Conservation (phyloP, 2,797 vertebrate genomes). For the Coluber constrictor region DNA sequence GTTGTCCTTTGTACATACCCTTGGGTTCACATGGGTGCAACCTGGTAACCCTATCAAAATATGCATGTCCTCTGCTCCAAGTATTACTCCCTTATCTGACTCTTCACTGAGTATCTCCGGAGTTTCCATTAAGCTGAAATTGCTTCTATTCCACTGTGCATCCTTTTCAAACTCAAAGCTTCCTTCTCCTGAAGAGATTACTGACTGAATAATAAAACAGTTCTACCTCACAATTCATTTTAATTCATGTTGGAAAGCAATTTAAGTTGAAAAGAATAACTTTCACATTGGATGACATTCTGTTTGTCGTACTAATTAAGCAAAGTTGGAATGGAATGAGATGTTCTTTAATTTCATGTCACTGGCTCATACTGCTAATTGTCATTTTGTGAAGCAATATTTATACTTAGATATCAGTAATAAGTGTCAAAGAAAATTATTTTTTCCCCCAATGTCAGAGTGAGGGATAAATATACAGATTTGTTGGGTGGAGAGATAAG, state of each 20-base stretch:
- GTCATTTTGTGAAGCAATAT: background rate
- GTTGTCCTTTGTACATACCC: background rate
- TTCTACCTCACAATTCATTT: conserved; percentile 44
- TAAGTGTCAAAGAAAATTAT: background rate
- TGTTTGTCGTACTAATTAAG: conserved; percentile 57
- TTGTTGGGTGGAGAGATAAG: background rate
- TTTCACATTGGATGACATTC: background rate
- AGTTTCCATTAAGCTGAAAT: conserved; percentile 28
- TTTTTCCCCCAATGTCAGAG: background rate
- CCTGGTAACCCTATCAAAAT: background rate
- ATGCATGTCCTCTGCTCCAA: background rate
- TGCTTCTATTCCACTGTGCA: conserved; percentile 1
- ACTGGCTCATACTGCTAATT: conserved; percentile 19
- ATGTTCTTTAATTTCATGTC: conserved; percentile 25
- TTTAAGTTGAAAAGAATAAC: conserved; percentile 9
- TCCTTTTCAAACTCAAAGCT: background rate
- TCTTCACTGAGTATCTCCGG: conserved; percentile 41
- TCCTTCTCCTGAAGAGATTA: conserved; percentile 20
- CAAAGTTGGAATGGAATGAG: conserved; percentile 43
- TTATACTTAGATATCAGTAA: conserved; percentile 37
- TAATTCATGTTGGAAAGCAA: conserved; percentile 1
- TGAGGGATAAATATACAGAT: background rate
- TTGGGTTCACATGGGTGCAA: background rate
- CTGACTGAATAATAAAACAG: conserved; percentile 35
- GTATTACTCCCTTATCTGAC: background rate